Evolutionary conservation across 2,888 invertebrate species (phyloP).

Genomic region (Sthenelais limicola): DNA sequence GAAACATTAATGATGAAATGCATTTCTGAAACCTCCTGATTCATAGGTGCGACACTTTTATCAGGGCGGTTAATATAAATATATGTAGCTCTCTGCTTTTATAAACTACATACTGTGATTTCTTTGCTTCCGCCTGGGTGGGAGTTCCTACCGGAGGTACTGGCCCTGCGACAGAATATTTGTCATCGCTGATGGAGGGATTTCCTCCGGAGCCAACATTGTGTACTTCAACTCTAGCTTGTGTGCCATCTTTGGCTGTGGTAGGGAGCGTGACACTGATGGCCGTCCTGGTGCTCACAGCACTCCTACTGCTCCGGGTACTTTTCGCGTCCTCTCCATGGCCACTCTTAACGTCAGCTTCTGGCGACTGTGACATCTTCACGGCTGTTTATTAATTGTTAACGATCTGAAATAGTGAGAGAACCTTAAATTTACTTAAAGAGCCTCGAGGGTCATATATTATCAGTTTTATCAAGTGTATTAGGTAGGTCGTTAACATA

Average conservation of each 20-base stretch:
- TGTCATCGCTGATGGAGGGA: background rate
- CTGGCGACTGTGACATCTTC: background rate
- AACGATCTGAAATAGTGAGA: no score
- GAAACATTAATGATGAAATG: no score
- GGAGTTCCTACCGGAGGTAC: constrained; percentile 40
- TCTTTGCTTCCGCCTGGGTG: constrained; percentile 8
- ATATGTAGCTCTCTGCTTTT: no score
- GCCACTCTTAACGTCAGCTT: constrained; percentile 45
- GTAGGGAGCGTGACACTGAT: constrained; percentile 9
- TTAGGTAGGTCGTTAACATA: no score
- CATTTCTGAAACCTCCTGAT: no score
- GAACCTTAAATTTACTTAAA: no score
- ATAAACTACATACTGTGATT: constrained; percentile 33
- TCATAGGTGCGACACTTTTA: no score
- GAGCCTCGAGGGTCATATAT: no score
- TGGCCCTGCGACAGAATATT: constrained; percentile 29
- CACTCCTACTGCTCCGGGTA: constrained; percentile 54
- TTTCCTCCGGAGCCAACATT: background rate
- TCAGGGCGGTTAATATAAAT: no score
- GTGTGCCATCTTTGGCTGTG: background rate
- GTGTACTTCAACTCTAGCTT: background rate
- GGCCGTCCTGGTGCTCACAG: constrained; percentile 7
- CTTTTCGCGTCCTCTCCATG: constrained; percentile 47
- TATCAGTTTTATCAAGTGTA: no score
- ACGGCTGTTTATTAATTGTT: no score